Evolutionary conservation across 37 sponge, comb jelly and placozoan species (phyloP).

Genomic region (Aphrocallistes beatrix): DNA sequence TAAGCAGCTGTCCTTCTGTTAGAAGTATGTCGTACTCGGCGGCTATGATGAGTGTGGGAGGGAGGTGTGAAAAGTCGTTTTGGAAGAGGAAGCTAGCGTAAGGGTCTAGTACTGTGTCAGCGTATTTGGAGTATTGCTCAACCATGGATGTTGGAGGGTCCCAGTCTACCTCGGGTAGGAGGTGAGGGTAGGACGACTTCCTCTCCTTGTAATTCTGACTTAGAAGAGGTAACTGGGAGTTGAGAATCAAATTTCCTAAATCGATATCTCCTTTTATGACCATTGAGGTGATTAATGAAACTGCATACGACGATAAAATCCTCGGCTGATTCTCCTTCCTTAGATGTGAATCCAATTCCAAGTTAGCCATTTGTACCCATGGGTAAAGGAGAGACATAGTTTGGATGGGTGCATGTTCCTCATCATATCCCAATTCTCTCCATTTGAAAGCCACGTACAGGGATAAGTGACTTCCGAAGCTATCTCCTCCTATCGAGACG

Average conservation of each 20-base stretch:
- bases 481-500: not conserved
- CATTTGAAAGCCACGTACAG: not conserved
- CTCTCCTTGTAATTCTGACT: not conserved
- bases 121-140: not conserved
- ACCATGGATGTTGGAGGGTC: not conserved
- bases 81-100: not conserved
- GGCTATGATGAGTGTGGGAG: not conserved
- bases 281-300: not conserved
- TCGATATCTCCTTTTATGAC: not conserved
- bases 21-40: not conserved
- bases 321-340: not conserved
- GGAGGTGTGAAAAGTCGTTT: not conserved
- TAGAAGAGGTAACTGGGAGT: not conserved
- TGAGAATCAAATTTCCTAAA: not conserved
- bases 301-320: not conserved
- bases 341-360: not conserved
- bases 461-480: not conserved
- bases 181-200: not conserved
- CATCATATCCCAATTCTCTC: not conserved
- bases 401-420: not conserved
- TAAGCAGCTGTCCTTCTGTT: conserved; percentile 13
- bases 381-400: not conserved
- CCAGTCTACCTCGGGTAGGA: not conserved
- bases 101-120: not conserved
- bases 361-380: not conserved